A percentile compares a stretch with the other conserved stretches of the same genome.
Evolutionary conservation across 2,888 invertebrate genomes (phyloP).

Genomic region (Acanthosepion pharaonis): DNA sequence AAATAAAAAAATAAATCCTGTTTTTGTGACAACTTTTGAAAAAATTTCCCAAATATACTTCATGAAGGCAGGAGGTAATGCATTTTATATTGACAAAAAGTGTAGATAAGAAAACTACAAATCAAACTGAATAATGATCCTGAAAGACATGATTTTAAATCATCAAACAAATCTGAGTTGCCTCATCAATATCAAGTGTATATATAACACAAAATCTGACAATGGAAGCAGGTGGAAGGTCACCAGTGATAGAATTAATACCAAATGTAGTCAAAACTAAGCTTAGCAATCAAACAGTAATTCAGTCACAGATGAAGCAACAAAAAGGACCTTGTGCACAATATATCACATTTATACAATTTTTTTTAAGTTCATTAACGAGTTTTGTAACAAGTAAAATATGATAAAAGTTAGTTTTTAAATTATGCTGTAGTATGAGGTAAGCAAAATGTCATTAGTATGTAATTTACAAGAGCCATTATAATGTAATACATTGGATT

Average conservation of each 20-base stretch:
- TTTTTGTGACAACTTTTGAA: no score
- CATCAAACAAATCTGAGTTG: background rate
- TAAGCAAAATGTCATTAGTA: background rate
- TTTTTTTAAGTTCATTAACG: background rate
- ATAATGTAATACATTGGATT: background rate
- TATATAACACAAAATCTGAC: no score
- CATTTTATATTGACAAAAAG: background rate
- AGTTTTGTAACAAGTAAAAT: background rate
- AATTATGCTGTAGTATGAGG: background rate
- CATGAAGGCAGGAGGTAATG: no score
- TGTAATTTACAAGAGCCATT: background rate
- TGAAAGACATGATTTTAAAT: background rate
- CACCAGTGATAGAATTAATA: background rate
- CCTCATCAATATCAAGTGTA: no score
- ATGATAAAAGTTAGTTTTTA: background rate
- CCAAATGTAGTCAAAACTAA: background rate
- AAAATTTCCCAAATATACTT: no score
- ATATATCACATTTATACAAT: background rate
- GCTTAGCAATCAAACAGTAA: no score
- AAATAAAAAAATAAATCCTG: no score
- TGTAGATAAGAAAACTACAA: background rate
- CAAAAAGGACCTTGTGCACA: background rate
- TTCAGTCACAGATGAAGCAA: background rate
- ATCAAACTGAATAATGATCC: background rate
- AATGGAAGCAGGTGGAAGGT: background rate